Conservation (phyloP, 1,140 invertebrate species). For the Dysdera silvatica region DNA sequence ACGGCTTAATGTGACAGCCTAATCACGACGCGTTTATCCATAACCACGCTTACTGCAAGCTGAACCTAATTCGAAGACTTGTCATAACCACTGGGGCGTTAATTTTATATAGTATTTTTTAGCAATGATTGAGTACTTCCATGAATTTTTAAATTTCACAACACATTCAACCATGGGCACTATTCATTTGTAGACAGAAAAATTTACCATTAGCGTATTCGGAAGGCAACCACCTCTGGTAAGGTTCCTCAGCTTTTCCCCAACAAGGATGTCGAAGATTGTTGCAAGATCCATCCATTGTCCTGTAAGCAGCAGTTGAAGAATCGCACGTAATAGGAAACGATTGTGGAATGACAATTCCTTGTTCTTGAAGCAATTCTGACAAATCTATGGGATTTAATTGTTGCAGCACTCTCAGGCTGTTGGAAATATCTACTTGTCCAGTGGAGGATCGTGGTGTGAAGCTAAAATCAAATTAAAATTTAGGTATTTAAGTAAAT, state of each 20-base stretch:
- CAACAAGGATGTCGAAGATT: slow-evolving; percentile 53
- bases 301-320: slow-evolving; percentile 47
- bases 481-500: neutral
- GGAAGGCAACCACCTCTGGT: slow-evolving; percentile 54
- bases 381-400: neutral
- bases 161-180: too few relatives aligned
- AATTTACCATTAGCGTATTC: slow-evolving; percentile 56
- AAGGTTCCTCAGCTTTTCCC: slow-evolving; percentile 44
- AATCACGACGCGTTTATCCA: too few relatives aligned
- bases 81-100: too few relatives aligned
- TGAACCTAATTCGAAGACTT: too few relatives aligned
- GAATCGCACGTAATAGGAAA: neutral
- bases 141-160: too few relatives aligned
- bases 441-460: neutral
- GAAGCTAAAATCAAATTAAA: neutral
- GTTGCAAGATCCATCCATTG: slow-evolving; percentile 65
- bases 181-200: too few relatives aligned
- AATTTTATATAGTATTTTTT: too few relatives aligned
- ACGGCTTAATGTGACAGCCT: too few relatives aligned
- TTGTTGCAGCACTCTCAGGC: neutral
- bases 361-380: neutral
- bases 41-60: too few relatives aligned
- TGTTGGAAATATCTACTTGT: neutral
- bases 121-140: too few relatives aligned
- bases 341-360: neutral